Percentiles rank a stretch among this genome's conserved stretches.
Evolutionary conservation across 1,140 invertebrate genomes (phyloP).

Genomic region (Halesus radiatus): DNA sequence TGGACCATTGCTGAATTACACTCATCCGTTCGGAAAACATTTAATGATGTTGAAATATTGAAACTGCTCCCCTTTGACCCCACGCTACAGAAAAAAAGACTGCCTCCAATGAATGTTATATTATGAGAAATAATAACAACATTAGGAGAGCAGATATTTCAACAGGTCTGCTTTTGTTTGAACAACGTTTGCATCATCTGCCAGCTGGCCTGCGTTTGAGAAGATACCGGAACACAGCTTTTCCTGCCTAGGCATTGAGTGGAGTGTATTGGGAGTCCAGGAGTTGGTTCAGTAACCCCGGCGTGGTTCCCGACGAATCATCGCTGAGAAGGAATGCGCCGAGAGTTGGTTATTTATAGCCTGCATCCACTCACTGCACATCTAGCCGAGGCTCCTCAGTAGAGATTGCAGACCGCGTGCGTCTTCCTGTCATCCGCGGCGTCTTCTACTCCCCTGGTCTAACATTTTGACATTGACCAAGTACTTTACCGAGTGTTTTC

Average conservation of each 20-base stretch:
- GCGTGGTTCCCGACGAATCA: conserved; percentile 21
- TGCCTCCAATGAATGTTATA: no score
- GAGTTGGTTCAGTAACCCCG: conserved; percentile 42
- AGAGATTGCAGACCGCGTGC: conserved; percentile 10
- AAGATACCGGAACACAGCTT: conserved; percentile 22
- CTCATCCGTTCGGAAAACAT: no score
- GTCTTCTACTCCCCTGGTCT: not conserved
- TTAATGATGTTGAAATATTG: no score
- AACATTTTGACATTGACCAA: not conserved
- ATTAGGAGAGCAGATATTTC: no score
- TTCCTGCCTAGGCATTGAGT: not conserved
- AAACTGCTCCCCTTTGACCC: no score
- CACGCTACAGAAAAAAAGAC: no score
- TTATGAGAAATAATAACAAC: no score
- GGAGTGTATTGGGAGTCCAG: conserved; percentile 2
- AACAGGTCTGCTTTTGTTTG: no score
- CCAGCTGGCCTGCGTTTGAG: no score
- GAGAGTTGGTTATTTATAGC: conserved; percentile 29
- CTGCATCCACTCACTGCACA: conserved; percentile 9
- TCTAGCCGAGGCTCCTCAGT: conserved; percentile 34
- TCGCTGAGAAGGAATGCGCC: conserved; percentile 19
- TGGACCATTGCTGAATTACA: no score
- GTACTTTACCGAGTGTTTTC: no score
- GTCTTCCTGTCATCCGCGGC: conserved; percentile 3
- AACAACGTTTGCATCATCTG: no score